A percentile compares a stretch with the other conserved stretches of the same genome.
Conservation (phyloP, 2,113 vertebrate species). For the Proterorhinus semilunaris region DNA sequence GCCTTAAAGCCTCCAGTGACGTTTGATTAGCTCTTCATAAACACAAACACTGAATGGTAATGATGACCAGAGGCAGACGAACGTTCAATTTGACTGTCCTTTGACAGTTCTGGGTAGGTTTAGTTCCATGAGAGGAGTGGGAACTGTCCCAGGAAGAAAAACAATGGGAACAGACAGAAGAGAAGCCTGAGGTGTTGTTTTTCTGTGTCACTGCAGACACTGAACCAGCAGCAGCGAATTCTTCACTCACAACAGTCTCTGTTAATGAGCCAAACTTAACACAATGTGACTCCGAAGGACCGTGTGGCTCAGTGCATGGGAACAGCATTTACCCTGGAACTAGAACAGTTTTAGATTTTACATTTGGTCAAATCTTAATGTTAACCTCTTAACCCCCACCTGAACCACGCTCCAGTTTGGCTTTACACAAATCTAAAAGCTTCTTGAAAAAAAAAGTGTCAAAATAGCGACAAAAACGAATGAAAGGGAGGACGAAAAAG, state of each 20-base stretch:
- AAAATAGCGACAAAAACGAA: no score
- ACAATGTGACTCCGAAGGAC: not conserved
- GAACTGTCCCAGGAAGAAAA: not conserved
- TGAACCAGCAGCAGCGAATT: not conserved
- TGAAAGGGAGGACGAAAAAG: no score
- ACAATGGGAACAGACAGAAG: not conserved
- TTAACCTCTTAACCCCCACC: no score
- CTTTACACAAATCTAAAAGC: no score
- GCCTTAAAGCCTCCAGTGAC: not conserved
- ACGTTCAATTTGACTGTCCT: not conserved
- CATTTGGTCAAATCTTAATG: no score
- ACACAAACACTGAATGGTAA: not conserved
- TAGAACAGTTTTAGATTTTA: no score
- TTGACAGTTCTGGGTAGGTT: not conserved
- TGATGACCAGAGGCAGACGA: conserved; percentile 8
- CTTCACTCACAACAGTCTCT: not conserved
- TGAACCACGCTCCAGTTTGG: no score
- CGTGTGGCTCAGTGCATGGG: no score
- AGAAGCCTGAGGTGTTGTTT: not conserved
- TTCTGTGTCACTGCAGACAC: not conserved
- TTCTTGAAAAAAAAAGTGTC: no score
- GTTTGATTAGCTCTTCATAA: not conserved
- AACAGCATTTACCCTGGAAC: no score
- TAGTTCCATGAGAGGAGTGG: not conserved
- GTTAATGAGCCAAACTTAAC: not conserved